These are phyloP conservation scores for Temnothorax curvispinosus DNA, from an alignment of 1,140 invertebrate genomes.

Conservation along the genomic window DNA sequence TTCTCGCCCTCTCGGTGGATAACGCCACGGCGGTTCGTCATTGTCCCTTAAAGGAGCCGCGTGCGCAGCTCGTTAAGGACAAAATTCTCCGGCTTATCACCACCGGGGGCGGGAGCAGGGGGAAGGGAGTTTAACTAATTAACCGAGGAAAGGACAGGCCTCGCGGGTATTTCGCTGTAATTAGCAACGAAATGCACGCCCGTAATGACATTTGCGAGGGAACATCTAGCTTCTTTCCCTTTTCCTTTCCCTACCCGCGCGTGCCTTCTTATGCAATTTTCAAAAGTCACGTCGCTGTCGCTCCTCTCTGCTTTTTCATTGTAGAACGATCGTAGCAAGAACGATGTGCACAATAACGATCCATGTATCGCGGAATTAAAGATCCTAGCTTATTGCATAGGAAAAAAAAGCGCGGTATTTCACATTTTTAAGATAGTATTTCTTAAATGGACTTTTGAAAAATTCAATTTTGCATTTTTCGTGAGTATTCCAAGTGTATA, in stretches of 20 bases:
- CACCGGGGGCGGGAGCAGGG: conserved; percentile 54
- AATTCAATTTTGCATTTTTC: not conserved
- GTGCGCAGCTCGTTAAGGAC: conserved; percentile 72
- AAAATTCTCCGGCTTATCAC: conserved; percentile 76
- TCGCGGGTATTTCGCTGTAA: conserved; percentile 69
- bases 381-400: not conserved
- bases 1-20: conserved; percentile 43
- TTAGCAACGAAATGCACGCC: conserved; percentile 66
- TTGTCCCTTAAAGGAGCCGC: conserved; percentile 72
- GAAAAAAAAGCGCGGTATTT: not conserved
- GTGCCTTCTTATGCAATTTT: conserved; percentile 43
- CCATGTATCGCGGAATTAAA: not conserved
- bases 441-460: not conserved
- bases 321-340: not conserved
- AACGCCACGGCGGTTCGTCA: conserved; percentile 63
- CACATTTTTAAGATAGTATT: not conserved
- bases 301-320: conserved; percentile 4
- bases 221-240: conserved; percentile 49
- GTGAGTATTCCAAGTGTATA: not conserved
- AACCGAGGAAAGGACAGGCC: conserved; percentile 73
- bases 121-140: conserved; percentile 75
- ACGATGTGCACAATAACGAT: conserved; percentile 4
- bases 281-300: conserved; percentile 38
- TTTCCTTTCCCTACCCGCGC: conserved; percentile 7
- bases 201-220: conserved; percentile 68